Evolutionary conservation across 2,113 vertebrate species (phyloP), one percentile per base, ranked within the genome.

Genomic region (Poecile atricapillus): DNA sequence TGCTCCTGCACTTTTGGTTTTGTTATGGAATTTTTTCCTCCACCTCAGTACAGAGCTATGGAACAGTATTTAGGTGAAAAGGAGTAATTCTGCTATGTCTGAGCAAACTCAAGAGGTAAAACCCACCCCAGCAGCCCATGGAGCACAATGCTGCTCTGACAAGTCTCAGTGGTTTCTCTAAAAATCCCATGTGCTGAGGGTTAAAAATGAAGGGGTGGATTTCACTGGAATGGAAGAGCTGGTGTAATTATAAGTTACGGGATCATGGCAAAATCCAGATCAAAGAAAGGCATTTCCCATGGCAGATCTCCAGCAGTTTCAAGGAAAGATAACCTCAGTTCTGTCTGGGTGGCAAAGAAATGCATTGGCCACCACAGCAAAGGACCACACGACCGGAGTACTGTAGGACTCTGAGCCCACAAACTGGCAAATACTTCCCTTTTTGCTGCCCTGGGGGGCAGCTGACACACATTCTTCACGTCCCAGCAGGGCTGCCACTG

Each of bases 201-300:
- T 85, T 62, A 69, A 94, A 89, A 69, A 60, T 52, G 77, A 81
- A 78, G 53, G 49, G 81, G 70, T 1, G 28, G 64, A 60, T 92
- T 84, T 82, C 77, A 23, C 28, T 2, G 2, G 50, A 49, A 74
- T 58, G 82, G 71, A 47, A 53, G 91, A 88, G 59, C 43, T 49
- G 5, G 46, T 30, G 39, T 77, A 93, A 94, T 94, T 89, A 65
- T 30, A 90, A 90, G 56, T 85, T 96, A 89, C 0, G 0, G 70
- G 89, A 85, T 62, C n/a, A 44, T 8, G 59, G 74, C 70, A 82
- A 86, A 95, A 81, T 65, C 41, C 58, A 76, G 73, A 90, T 80
- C 52, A 96, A 90, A 84, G 65, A 47, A 62, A 83, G 28, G 69
- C 95, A 92, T 47, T 87, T 89, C 80, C 86, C 84, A 59, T 14